Base-by-base conservation (phyloP, 2,888 invertebrate genomes). In the Pediacus dermestoides region DNA sequence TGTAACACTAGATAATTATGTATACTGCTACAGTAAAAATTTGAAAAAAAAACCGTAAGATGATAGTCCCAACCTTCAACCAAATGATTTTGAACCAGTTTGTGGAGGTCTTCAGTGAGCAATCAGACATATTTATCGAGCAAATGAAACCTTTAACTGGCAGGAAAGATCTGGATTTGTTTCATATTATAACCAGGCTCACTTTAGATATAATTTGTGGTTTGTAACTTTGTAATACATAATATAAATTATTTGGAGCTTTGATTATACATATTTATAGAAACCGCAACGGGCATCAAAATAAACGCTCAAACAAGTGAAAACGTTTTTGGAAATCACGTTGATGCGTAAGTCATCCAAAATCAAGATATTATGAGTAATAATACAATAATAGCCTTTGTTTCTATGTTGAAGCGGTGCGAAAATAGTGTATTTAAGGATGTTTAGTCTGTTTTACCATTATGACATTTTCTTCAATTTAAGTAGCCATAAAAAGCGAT, bases 41-140 rank as follows among this genome's bases (percentile, higher is more conserved):
- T n/a, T 82, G 82, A 82, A 74, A 73, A 50, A 52, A 60, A 1
- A 73, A 81, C 37, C 67, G 82, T 2, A 76, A 76, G 50, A 58
- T 78, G 21, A 67, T 83, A 2, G 71, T 78, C 9, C 80, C 81
- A 0, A 73, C 81, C 9, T 82, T 83, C 58, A 77, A 80, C 57
- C 79, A 77, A 57, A 74, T 74, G 39, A 73, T 79, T 40, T 62
- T 82, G 18, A 75, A 80, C 39, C 74, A 76, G 22, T 82, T 78
- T 53, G 68, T 81, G 4, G 72, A 73, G 2, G 72, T 80, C 3
- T 81, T 82, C 57, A 74, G 74, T 12, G 73, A 76, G 44, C 78
- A 82, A 57, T 70, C 76, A 22, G 61, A 68, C 7, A 70, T 71
- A 27, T 58, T 85, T 44, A 57, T 68, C 0, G 52, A 74, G 2